Conservation (phyloP, 2,888 invertebrate species). For the Boloria selene region DNA sequence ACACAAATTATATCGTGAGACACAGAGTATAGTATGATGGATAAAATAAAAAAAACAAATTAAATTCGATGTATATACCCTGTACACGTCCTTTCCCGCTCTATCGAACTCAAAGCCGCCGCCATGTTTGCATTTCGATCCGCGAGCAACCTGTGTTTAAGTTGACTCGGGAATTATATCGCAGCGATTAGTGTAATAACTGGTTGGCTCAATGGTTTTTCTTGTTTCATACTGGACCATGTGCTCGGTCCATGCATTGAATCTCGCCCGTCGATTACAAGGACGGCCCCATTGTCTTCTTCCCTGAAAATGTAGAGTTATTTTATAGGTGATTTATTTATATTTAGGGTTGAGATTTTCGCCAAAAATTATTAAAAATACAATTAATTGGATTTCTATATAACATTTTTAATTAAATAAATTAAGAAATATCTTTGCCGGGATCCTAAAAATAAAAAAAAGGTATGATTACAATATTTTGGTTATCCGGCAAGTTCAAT, state of each 20-base stretch:
- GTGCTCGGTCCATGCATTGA: conserved; percentile 62
- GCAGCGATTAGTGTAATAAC: conserved; percentile 83
- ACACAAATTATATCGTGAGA: too few relatives aligned
- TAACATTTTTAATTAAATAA: background rate
- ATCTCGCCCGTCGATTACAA: conserved; percentile 64
- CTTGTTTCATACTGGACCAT: conserved; percentile 63
- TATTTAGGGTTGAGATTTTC: background rate
- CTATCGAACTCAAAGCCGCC: conserved; percentile 73
- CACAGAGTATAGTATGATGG: too few relatives aligned
- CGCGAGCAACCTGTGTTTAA: conserved; percentile 82
- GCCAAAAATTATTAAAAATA: background rate
- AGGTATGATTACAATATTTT: background rate
- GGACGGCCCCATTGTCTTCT: conserved; percentile 66
- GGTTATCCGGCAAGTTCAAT: background rate
- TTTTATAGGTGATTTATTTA: background rate
- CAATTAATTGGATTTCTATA: background rate
- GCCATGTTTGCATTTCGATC: conserved; percentile 83
- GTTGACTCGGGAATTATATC: conserved; percentile 82
- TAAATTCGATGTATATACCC: conserved; percentile 43
- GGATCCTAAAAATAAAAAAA: background rate
- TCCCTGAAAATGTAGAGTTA: conserved; percentile 25
- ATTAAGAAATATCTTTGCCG: background rate
- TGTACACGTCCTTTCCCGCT: conserved; percentile 64
- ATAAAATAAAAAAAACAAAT: conserved; percentile 4
- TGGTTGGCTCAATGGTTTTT: conserved; percentile 76